Evolutionary conservation across 2,888 invertebrate genomes (phyloP), one percentile per base, ranked within the genome.

Genomic region (Brassicogethes aeneus): DNA sequence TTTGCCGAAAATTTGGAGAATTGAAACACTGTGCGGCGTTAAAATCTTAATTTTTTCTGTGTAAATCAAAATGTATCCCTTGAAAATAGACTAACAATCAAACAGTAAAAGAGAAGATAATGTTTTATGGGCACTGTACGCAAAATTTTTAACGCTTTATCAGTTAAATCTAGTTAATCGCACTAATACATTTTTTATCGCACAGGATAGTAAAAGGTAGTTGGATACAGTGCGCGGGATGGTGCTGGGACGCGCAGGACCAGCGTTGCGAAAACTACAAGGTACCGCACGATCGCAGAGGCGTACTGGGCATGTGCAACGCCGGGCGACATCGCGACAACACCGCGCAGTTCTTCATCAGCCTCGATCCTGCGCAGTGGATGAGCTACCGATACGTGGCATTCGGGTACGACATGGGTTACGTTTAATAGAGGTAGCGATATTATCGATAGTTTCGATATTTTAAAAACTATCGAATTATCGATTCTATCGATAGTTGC

Each of bases 261-360:
- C 63, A 77, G 55, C 63, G 68, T 10, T 83, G 83, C 57, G 85
- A 85, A 63, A 81, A 79, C 52, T 85, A 80, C 60, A 72, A 73
- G 10, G 65, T 85, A 15, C 73, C 74, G 1, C 80, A 81, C 56
- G 74, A 80, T 52, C 70, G 72, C 54, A 70, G 82, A 40, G 85
- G 85, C 1, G 74, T 84, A 8, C 63, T 85, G n/a, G 79, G 80
- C 13, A 82, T 83, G 79, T 80, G 80, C 39, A 82, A 84, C 59
- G 71, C 74, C 59, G 80, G 78, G 36, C 73, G 77, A 46, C 77
- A 85, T 58, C 56, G 61, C 13, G 74, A 77, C 47, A 85, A 85
- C 60, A 75, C 73, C 2, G 79, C 80, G 1, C 83, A 85, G 64
- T 85, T 85, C 61, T 78, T 78, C 56, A 70, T 85, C 12, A 71